Evolutionary conservation across 1,140 invertebrate genomes (phyloP).

Genomic region (Camponotus floridanus): DNA sequence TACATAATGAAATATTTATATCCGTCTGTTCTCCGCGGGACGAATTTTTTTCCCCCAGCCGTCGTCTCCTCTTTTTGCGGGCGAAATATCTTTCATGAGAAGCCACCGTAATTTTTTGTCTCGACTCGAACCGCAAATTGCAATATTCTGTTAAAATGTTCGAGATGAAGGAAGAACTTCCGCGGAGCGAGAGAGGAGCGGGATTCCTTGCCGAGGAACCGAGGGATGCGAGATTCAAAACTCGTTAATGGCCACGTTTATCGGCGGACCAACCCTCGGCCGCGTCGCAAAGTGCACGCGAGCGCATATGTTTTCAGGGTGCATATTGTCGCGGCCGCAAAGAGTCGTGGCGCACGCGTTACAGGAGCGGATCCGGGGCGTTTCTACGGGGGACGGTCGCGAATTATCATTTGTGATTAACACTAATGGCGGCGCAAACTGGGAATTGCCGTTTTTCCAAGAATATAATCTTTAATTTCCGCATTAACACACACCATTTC

Average conservation of each 20-base stretch:
- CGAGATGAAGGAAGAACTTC: not conserved
- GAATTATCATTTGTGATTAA: slow-evolving; percentile 38
- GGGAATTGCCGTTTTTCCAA: not conserved
- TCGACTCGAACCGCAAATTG: not conserved
- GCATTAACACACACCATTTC: not conserved
- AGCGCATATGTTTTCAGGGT: slow-evolving; percentile 61
- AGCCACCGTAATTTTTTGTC: not conserved
- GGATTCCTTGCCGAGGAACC: too few relatives aligned
- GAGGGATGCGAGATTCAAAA: slow-evolving; percentile 47
- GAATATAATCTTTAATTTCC: slow-evolving; percentile 31
- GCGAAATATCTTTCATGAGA: not conserved
- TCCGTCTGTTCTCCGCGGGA: not conserved
- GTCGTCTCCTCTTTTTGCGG: too few relatives aligned
- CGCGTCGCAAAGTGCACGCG: slow-evolving; percentile 59
- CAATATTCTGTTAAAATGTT: not conserved
- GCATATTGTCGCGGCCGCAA: slow-evolving; percentile 64
- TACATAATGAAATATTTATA: slow-evolving; percentile 38
- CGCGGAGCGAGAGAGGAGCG: too few relatives aligned
- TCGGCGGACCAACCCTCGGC: slow-evolving; percentile 54
- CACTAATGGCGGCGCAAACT: not conserved
- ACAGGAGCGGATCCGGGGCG: slow-evolving; percentile 33
- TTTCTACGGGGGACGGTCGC: not conserved
- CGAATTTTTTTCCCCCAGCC: not conserved
- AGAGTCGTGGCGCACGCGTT: slow-evolving; percentile 50
- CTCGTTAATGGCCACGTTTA: slow-evolving; percentile 70